Base-by-base conservation (phyloP, 1,140 invertebrate genomes). In the Asbolus verrucosus region DNA sequence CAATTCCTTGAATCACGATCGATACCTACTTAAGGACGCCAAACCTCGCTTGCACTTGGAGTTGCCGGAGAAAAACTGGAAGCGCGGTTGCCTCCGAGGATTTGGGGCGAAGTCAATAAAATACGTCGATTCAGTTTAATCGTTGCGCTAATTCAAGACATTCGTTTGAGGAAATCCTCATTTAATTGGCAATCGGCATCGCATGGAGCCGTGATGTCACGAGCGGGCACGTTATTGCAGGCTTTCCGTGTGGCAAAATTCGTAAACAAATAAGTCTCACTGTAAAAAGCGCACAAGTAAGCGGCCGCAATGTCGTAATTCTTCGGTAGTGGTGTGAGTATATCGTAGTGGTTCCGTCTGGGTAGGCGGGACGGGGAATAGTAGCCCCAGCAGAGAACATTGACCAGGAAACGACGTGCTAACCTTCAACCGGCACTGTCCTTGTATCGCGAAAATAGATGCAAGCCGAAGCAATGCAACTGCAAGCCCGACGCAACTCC, bases 371-470 rank as follows among this genome's bases (percentile, higher is more conserved):
- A 61, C 21, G 61, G 75, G 39, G 67, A 60, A 30, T 69, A 46
- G 71, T 72, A 65, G 75, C 81, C 80, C 80, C 54, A 62, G 76
- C 76, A 78, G 81, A 79, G 80, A 80, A 78, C 84, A 82, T 84
- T 84, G 83, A 85, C 84, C 84, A 85, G 84, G 84, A 85, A 85
- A 84, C 83, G 82, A 83, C 82, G 83, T 67, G 70, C 61, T 76
- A 78, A 78, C 75, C 77, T 77, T 78, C 77, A 77, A 76, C 76
- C 72, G 69, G 41, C 65, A 68, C 65, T 78, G 77, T 76, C 77
- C 77, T 78, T 78, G 74, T 71, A 74, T 63, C 65, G 72, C 77
- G 69, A 75, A 75, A 76, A 76, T 76, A 76, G 72, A 76, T 70
- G 72, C 70, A 74, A 46, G 18, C 46, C 6, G 18, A 15, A 46